Conservation (phyloP, 2,113 vertebrate species). For the rabbit (Oryctolagus cuniculus) region mOryCun1.1 NC_091435.1:2839001-2839500, state of each 20-base stretch:
- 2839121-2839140: too few relatives aligned
- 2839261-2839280: slow-evolving; percentile 42
- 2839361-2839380: not conserved
- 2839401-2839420: not conserved
- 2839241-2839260: slow-evolving; percentile 56
- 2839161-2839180: not conserved
- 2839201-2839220: slow-evolving; percentile 6
- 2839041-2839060: not conserved
- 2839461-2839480: not conserved
- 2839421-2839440: not conserved
- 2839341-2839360: not conserved
- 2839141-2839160: too few relatives aligned
- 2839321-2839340: not conserved
- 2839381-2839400: not conserved
- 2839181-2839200: not conserved
- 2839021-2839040: not conserved
- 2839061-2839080: not conserved
- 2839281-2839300: not conserved
- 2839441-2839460: too few relatives aligned
- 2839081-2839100: not conserved
- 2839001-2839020: not conserved
- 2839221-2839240: not conserved
- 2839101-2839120: too few relatives aligned
- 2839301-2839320: not conserved
- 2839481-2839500: not conserved